These are phyloP conservation scores for Onthophagus sagittarius DNA, from an alignment of 2,888 invertebrate species.

Conservation along the genomic window DNA sequence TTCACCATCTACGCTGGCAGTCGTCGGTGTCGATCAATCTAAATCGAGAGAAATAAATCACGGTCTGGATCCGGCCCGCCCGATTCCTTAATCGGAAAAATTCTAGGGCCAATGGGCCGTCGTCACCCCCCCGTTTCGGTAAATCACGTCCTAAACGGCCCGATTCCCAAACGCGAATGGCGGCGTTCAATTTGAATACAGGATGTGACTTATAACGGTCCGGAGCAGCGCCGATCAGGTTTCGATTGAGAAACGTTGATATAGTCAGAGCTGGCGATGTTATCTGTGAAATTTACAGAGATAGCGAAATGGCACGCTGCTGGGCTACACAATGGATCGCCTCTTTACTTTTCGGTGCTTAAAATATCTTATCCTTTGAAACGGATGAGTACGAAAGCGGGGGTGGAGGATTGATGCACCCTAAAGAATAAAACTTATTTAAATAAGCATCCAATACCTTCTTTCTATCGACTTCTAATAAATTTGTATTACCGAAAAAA, in stretches of 20 bases:
- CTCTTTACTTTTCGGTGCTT: constrained; percentile 43
- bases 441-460: not conserved
- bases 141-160: constrained; percentile 40
- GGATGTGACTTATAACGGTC: constrained; percentile 48
- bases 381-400: not conserved
- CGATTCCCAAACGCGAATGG: constrained; percentile 42
- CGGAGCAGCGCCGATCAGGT: not conserved
- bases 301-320: constrained; percentile 48
- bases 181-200: constrained; percentile 50
- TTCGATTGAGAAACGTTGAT: constrained; percentile 21
- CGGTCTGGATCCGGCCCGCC: not conserved
- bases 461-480: not conserved
- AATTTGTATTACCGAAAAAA: not conserved
- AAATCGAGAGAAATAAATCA: not conserved
- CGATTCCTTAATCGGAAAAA: not conserved
- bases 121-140: constrained; percentile 25
- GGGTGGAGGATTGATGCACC: not conserved
- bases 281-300: constrained; percentile 38
- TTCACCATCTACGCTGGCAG: not conserved
- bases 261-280: constrained; percentile 31
- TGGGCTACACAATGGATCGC: constrained; percentile 48
- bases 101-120: constrained; percentile 5
- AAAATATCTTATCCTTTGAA: not conserved
- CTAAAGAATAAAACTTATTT: not conserved
- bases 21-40: not conserved